These are phyloP conservation scores for Dendroctonus valens DNA, from an alignment of 1,140 invertebrate genomes.

Conservation along the genomic window DNA sequence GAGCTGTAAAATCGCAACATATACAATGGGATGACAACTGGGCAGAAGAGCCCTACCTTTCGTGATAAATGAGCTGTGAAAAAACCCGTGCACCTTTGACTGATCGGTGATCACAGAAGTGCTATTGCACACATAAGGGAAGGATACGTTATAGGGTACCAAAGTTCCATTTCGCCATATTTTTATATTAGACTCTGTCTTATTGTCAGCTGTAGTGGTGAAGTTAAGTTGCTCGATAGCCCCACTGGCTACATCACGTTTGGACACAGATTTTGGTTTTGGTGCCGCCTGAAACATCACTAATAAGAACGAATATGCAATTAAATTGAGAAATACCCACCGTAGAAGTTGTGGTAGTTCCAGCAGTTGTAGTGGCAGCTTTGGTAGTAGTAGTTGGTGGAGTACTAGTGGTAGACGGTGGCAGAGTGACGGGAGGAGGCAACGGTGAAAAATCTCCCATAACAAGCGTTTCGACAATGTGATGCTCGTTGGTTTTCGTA, in stretches of 20 bases:
- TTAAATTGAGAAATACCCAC: neutral
- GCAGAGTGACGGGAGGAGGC: conserved; percentile 59
- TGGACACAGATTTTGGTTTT: conserved; percentile 5
- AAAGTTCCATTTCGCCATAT: conserved; percentile 35
- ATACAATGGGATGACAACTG: conserved; percentile 15
- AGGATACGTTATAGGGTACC: conserved; percentile 39
- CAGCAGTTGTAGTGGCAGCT: conserved; percentile 32
- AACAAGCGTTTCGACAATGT: conserved; percentile 68
- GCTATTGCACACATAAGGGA: conserved; percentile 61
- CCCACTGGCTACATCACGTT: neutral
- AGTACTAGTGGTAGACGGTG: conserved; percentile 57
- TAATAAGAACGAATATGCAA: no score
- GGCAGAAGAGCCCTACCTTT: conserved; percentile 57
- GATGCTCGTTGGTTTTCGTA: conserved; percentile 57
- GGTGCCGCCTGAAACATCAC: neutral
- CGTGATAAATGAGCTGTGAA: conserved; percentile 55
- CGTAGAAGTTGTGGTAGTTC: conserved; percentile 22
- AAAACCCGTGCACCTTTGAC: conserved; percentile 73
- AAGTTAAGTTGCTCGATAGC: no score
- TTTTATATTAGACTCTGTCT: conserved; percentile 31
- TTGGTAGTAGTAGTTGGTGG: conserved; percentile 42
- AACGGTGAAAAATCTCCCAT: conserved; percentile 64
- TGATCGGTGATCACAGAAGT: conserved; percentile 61
- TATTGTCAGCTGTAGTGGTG: conserved; percentile 1
- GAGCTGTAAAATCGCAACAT: conserved; percentile 56